Percentiles rank a stretch among this genome's conserved stretches.
phyloP scores from a whole-genome alignment of 2,888 invertebrate genomes.

The Tineola bisselliella region DNA sequence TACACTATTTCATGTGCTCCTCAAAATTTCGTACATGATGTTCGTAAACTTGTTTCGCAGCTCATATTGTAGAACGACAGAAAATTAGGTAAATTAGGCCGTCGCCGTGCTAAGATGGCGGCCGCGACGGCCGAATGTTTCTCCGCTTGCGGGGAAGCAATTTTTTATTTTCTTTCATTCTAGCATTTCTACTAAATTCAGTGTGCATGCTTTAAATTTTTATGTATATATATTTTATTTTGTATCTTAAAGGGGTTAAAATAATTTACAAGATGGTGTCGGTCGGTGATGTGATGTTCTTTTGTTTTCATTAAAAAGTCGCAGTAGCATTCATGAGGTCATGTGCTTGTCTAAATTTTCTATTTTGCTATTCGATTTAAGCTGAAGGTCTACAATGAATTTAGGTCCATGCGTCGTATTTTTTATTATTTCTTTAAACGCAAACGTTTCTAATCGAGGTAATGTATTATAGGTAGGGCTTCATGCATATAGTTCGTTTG shows the following conservation, averaged over 20 bases:
- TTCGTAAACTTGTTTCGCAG: not conserved
- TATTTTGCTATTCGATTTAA: not conserved
- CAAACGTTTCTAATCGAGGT: not conserved
- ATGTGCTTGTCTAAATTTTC: not conserved
- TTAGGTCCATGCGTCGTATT: not conserved
- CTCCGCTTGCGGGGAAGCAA: not conserved
- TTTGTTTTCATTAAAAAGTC: not conserved
- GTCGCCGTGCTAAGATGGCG: not conserved
- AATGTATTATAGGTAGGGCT: not conserved
- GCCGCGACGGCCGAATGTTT: not conserved
- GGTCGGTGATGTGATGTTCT: conserved; percentile 11
- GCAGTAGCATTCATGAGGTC: too few species aligned
- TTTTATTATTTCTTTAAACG: not conserved
- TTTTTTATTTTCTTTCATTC: not conserved
- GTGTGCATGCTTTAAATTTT: conserved; percentile 2
- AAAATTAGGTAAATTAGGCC: not conserved
- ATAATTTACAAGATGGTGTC: conserved; percentile 7
- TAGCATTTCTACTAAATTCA: not conserved
- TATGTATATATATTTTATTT: not conserved
- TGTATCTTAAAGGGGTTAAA: not conserved
- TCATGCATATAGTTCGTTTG: not conserved
- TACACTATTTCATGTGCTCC: not conserved
- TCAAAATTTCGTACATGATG: not conserved
- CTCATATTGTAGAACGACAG: not conserved
- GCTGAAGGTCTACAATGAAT: too few species aligned